Base-by-base conservation (phyloP, 2,888 invertebrate genomes). In the Carpatolechia fugitivella region DNA sequence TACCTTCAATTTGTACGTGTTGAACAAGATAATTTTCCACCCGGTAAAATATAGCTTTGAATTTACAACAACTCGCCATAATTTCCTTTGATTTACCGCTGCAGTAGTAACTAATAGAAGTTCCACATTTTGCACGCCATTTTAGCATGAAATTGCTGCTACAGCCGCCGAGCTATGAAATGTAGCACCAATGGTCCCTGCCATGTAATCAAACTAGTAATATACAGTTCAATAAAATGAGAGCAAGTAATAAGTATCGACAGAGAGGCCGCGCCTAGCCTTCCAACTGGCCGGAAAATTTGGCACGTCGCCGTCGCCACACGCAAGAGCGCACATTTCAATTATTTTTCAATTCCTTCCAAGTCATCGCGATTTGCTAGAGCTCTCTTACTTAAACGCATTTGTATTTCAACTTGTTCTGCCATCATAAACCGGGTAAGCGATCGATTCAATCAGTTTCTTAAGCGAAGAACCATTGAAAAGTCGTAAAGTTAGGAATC, bases 31-130 rank as follows among this genome's bases (percentile, higher is more conserved):
- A 74, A 79, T 81, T 78, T 76, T 72, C 76, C 69, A 62, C 60
- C 57, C 65, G 65, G 68, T 76, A 72, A 81, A 78, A 79, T 76
- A 81, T 76, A 59, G 61, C 65, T 64, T 63, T 65, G 64, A 69
- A 75, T 77, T 65, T 67, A 70, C 65, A 65, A 65, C 68, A 56
- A 58, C 65, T 67, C 64, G 60, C 75, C 77, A 74, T 79, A 82
- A 82, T 80, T 83, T 74, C 58, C 64, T 70, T 74, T 78, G 80
- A 85, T 83, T 80, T 82, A 81, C 72, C 61, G 72, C 68, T 72
- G 72, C 69, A 71, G 66, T 65, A 66, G 66, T 66, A 69, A 72
- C 70, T 69, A 72, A 69, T 70, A 73, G 67, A 70, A 74, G 74
- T 78, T 70, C 60, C 60, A 66, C 68, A 68, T 73, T 80, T 76